Evolutionary conservation across 2,113 vertebrate species (phyloP).

Genomic region (Heloderma charlesbogerti): DNA sequence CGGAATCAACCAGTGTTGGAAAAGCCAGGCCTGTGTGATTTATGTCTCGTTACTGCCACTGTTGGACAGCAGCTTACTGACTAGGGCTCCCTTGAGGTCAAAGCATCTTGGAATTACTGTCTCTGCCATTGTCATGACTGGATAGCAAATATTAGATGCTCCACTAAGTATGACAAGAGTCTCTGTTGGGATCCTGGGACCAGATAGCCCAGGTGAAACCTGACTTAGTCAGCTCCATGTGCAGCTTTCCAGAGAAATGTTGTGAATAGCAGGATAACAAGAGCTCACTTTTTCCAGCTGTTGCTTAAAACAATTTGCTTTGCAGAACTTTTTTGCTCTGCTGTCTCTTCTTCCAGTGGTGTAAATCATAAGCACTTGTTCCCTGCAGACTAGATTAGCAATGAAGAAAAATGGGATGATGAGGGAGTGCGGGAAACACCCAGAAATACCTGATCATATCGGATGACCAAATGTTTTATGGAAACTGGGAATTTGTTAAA

Average conservation of each 20-base stretch:
- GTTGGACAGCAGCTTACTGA: conserved; percentile 67
- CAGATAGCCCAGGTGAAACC: neutral
- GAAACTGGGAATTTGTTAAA: neutral
- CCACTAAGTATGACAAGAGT: conserved; percentile 62
- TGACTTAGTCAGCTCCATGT: neutral
- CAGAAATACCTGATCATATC: neutral
- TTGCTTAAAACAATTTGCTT: conserved; percentile 54
- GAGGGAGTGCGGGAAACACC: neutral
- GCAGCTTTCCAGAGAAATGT: conserved; percentile 21
- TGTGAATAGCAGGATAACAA: conserved; percentile 33
- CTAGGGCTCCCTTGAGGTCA: conserved; percentile 62
- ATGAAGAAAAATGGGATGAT: neutral
- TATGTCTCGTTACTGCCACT: conserved; percentile 61
- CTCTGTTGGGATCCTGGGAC: conserved; percentile 40
- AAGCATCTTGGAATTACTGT: conserved; percentile 57
- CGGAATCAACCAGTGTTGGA: conserved; percentile 39
- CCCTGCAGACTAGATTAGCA: fast-evolving
- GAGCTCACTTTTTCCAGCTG: conserved; percentile 36
- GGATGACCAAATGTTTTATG: neutral
- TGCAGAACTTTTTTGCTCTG: conserved; percentile 37
- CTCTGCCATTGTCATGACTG: conserved; percentile 30
- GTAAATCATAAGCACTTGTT: neutral
- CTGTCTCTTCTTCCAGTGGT: neutral
- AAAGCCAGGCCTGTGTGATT: conserved; percentile 50
- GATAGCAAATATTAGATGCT: conserved; percentile 64